A percentile compares a stretch with the other conserved stretches of the same genome.
These are phyloP conservation scores for Cataglyphis livida DNA, from an alignment of 2,888 invertebrate genomes.

Conservation along the genomic window DNA sequence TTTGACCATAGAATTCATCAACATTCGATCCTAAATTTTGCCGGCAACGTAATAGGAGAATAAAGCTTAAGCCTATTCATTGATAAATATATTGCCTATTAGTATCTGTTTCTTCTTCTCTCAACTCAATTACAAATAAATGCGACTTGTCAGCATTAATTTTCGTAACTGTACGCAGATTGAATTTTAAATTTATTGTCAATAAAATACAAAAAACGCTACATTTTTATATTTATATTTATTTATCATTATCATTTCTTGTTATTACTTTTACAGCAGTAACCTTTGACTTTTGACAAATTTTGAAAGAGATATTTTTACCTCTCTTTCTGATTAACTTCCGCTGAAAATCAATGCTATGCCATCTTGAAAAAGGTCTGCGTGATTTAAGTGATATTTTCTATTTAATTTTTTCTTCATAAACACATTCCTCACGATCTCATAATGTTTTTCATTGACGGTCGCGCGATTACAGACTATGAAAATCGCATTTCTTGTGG, in stretches of 20 bases:
- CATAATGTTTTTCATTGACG: constrained; percentile 26
- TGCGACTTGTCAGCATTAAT: constrained; percentile 21
- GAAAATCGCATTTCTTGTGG: constrained; percentile 64
- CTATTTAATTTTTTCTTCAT: neutral
- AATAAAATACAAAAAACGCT: neutral
- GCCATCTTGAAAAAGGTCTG: neutral
- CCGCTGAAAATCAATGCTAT: neutral
- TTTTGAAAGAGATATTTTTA: neutral
- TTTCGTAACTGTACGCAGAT: neutral
- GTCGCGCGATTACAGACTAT: constrained; percentile 48
- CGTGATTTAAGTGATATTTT: constrained; percentile 14
- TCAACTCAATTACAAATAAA: constrained; percentile 42
- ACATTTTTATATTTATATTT: neutral
- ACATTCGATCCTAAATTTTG: neutral
- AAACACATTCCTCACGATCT: neutral
- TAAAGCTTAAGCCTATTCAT: constrained; percentile 50
- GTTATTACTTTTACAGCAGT: neutral
- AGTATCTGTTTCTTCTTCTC: constrained; percentile 28
- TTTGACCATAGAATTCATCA: constrained; percentile 31
- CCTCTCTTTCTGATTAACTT: neutral
- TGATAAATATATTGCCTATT: constrained; percentile 62
- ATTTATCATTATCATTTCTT: neutral
- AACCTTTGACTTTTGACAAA: neutral
- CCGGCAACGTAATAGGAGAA: neutral
- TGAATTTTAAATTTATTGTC: neutral